Evolutionary conservation across 2,113 vertebrate genomes (phyloP), one percentile per base, ranked within the genome.

Genomic region (Oncorhynchus keta): DNA sequence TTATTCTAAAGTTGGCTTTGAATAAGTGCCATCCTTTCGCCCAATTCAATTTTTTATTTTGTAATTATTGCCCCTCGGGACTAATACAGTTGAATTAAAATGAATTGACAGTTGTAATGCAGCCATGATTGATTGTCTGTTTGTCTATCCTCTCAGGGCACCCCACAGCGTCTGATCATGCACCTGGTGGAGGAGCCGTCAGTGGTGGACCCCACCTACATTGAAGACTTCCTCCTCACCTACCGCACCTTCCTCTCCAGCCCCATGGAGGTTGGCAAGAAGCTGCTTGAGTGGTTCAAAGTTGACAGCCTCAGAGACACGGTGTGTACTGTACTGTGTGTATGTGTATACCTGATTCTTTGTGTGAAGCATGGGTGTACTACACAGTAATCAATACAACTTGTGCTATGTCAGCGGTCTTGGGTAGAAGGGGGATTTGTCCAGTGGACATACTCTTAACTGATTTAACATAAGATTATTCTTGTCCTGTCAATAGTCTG

Each of bases 141-240:
- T 3, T 61, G 68, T 71, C 69, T 76, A 18, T 61, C 11, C 64
- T 3, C 16, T 2, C 11, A 96, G 97, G 97, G 96, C 84, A 99
- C 97, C 69, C 97, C 97, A 0, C 97, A 98, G 87, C 95, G 97
- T 78, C 93, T 99, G 83, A 97, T 98, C 89, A 96, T 95, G 95
- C 97, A 99, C 87, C 93, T 99, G 86, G 96, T 99, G 92, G 97
- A 99, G 89, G 97, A 99, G 68, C 97, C 98, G 45, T 99, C 97
- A 0, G 95, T 99, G 80, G 97, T 99, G 82, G 97, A 99, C 87
- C 97, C 97, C 81, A 99, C 97, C 18, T 99, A 98, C 79, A 97
- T 99, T 0, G 97, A 99, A 89, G 97, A 99, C 94, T 99, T 99
- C 85, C 93, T 99, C 16, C 79, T 99, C 76, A 99, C 97, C 0